phyloP scores from a whole-genome alignment of 2,113 vertebrate species.

The Ctenomys sociabilis region DNA sequence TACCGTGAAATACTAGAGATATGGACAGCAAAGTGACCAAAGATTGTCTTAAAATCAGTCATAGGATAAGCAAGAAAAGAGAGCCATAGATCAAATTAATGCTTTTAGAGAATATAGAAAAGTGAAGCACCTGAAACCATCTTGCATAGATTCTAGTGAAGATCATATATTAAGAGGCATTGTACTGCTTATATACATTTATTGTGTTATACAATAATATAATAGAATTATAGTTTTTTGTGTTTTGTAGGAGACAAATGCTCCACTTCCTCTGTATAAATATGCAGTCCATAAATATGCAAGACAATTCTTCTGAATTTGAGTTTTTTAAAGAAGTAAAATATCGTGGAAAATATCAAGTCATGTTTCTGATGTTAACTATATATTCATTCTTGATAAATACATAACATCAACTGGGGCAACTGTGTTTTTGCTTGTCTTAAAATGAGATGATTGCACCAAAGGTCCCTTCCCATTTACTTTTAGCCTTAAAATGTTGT shows the following conservation, averaged over 20 bases:
- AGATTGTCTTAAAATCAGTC: neutral
- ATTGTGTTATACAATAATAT: neutral
- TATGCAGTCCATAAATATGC: neutral
- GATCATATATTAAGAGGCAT: neutral
- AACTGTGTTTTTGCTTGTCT: neutral
- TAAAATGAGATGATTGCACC: neutral
- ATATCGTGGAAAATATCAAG: neutral
- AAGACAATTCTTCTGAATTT: neutral
- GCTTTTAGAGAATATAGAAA: neutral
- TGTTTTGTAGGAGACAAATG: neutral
- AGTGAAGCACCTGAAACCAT: neutral
- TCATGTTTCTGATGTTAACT: neutral
- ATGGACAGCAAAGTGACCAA: neutral
- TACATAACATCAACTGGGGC: neutral
- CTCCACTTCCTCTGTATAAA: neutral
- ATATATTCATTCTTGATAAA: neutral
- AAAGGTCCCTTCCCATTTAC: neutral
- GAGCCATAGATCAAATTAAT: neutral
- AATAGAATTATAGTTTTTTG: no score
- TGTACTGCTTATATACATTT: neutral
- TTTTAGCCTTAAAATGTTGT: conserved; percentile 8
- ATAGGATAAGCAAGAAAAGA: neutral
- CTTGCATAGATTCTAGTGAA: neutral
- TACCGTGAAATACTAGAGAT: neutral
- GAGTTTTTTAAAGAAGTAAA: conserved; percentile 7